Conservation (phyloP, 2,888 invertebrate species). For the Rhimphoctona megacephalus region DNA sequence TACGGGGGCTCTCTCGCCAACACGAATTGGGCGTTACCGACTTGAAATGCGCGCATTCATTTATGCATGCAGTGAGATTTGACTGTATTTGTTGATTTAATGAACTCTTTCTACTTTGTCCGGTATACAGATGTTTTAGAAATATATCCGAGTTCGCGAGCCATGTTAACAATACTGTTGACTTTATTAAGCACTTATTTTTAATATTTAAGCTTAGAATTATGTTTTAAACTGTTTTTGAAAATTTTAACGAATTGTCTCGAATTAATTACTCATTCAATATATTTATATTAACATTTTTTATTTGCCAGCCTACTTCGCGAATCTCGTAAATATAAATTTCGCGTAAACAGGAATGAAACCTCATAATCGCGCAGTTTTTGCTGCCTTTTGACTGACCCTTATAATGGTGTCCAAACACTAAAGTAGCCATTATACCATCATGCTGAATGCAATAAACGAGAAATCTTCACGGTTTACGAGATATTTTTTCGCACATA, state of each 20-base stretch:
- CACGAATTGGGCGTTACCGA: constrained; percentile 57
- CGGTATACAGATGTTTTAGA: not conserved
- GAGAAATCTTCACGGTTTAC: not conserved
- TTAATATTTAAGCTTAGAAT: not conserved
- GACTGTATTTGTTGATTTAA: not conserved
- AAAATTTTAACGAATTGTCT: not conserved
- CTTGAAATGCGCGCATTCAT: constrained; percentile 44
- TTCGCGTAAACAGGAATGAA: not conserved
- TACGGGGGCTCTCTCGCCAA: constrained; percentile 31
- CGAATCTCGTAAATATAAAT: not conserved
- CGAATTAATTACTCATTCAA: not conserved
- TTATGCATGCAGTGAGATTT: constrained; percentile 21
- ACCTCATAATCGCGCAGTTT: not conserved
- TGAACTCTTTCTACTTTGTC: not conserved
- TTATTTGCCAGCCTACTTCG: not conserved
- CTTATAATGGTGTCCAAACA: not conserved
- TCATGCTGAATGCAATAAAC: not conserved
- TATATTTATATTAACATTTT: not conserved
- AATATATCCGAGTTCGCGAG: not conserved
- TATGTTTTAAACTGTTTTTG: not conserved
- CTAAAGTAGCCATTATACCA: not conserved
- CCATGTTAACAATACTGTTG: not conserved
- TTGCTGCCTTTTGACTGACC: not conserved
- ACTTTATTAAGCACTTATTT: not conserved
- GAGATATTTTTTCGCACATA: not conserved